Percentiles rank a stretch among this genome's conserved stretches.
Evolutionary conservation across 2,888 invertebrate species (phyloP).

Genomic region (Ophraella communa): DNA sequence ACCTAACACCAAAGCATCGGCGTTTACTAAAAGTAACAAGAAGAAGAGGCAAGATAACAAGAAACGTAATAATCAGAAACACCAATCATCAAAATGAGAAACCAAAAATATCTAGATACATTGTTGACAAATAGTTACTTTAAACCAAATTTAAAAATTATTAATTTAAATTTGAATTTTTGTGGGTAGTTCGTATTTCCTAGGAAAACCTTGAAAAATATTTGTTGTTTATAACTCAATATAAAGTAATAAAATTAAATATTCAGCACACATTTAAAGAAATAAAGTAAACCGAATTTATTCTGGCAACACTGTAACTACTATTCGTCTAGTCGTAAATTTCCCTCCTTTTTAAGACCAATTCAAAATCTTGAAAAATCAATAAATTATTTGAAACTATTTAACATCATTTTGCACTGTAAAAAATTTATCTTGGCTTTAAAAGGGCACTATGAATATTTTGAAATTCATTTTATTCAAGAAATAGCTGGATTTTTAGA

Average conservation of each 20-base stretch:
- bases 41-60: neutral
- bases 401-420: neutral
- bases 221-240: neutral
- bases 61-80: neutral
- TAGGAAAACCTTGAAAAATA: neutral
- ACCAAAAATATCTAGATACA: slow-evolving; percentile 8
- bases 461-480: neutral
- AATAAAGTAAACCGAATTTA: slow-evolving; percentile 7
- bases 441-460: neutral
- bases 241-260: neutral
- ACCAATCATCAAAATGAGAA: neutral
- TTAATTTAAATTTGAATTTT: neutral
- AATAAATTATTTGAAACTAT: slow-evolving; percentile 28
- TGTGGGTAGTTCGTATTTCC: neutral
- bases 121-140: neutral
- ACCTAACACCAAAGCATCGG: neutral
- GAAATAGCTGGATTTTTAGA: neutral
- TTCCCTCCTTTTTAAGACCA: slow-evolving; percentile 31
- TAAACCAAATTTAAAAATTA: neutral
- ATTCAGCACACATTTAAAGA: neutral
- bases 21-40: neutral
- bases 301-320: slow-evolving; percentile 46
- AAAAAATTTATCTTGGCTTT: neutral
- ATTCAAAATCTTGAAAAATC: slow-evolving; percentile 34
- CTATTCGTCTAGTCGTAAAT: slow-evolving; percentile 46